Percentiles rank a stretch among this genome's conserved stretches.
These are phyloP conservation scores for Entomobrya multifasciata DNA, from an alignment of 2,888 invertebrate genomes.

Conservation along the genomic window DNA sequence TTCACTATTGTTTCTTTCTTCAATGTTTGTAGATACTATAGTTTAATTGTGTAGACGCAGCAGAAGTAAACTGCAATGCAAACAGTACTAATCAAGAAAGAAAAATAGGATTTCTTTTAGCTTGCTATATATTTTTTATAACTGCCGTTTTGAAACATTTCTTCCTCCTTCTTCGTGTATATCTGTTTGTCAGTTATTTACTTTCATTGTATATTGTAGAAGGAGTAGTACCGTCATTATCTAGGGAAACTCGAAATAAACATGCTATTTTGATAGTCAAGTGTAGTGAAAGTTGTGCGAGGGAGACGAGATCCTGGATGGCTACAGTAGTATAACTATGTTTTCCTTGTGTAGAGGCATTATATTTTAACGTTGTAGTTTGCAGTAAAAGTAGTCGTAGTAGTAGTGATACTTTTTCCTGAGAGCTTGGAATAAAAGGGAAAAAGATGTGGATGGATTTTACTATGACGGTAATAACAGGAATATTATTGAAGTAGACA, in stretches of 20 bases:
- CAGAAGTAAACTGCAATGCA: neutral
- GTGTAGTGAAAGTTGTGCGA: neutral
- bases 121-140: slow-evolving; percentile 5
- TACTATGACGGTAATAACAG: slow-evolving; percentile 22
- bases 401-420: too few species aligned
- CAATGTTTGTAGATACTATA: neutral
- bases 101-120: slow-evolving; percentile 32
- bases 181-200: slow-evolving; percentile 13
- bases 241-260: neutral
- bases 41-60: neutral
- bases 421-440: neutral
- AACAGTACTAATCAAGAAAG: slow-evolving; percentile 7
- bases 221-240: neutral
- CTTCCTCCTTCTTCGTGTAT: slow-evolving; percentile 8
- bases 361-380: too few species aligned
- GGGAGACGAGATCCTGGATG: neutral
- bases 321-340: too few species aligned
- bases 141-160: neutral
- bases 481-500: slow-evolving; percentile 30
- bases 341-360: neutral
- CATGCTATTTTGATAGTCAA: neutral
- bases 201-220: neutral
- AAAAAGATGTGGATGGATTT: neutral
- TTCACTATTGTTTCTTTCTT: slow-evolving; percentile 22
- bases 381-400: neutral